A percentile compares a stretch with the other conserved stretches of the same genome.
Evolutionary conservation across 2,797 vertebrate species (phyloP).

Genomic region (Sphaeramia orbicularis): DNA sequence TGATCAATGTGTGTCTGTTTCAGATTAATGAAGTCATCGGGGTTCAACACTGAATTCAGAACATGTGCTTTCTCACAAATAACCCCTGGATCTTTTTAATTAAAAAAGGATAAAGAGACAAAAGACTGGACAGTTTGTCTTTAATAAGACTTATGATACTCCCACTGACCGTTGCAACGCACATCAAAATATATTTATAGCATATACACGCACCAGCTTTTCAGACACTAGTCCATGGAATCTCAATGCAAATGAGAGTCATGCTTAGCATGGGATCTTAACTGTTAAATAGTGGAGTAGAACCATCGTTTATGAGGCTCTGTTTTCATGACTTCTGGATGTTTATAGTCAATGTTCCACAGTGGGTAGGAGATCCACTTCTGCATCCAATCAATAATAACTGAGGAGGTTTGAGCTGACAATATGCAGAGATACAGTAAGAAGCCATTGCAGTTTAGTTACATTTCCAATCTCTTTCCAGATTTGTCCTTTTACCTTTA

Average conservation of each 20-base stretch:
- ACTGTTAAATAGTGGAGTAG: conserved; percentile 40
- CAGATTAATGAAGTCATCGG: conserved; percentile 14
- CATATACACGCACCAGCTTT: conserved; percentile 70
- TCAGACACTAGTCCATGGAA: conserved; percentile 57
- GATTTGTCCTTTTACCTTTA: conserved; percentile 59
- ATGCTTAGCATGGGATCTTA: conserved; percentile 57
- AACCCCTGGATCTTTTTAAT: not conserved
- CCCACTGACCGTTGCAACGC: conserved; percentile 64
- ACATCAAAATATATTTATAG: conserved; percentile 79
- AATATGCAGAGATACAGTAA: conserved; percentile 37
- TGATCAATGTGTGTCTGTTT: conserved; percentile 21
- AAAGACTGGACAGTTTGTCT: conserved; percentile 68
- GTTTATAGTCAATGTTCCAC: conserved; percentile 15
- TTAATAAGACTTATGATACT: conserved; percentile 79
- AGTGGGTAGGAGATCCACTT: conserved; percentile 57
- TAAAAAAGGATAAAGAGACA: conserved; percentile 39
- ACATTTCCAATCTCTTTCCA: conserved; percentile 36
- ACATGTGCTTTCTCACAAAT: conserved; percentile 21
- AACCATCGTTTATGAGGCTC: conserved; percentile 27
- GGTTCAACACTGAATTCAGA: conserved; percentile 1
- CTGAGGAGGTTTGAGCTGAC: conserved; percentile 42
- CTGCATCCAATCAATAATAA: conserved; percentile 63
- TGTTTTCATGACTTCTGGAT: conserved; percentile 35
- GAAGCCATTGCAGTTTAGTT: conserved; percentile 52
- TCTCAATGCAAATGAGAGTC: conserved; percentile 54